A percentile compares a stretch with the other conserved stretches of the same genome.
Evolutionary conservation across 2,113 vertebrate genomes (phyloP).

Genomic region (Sterna hirundo): DNA sequence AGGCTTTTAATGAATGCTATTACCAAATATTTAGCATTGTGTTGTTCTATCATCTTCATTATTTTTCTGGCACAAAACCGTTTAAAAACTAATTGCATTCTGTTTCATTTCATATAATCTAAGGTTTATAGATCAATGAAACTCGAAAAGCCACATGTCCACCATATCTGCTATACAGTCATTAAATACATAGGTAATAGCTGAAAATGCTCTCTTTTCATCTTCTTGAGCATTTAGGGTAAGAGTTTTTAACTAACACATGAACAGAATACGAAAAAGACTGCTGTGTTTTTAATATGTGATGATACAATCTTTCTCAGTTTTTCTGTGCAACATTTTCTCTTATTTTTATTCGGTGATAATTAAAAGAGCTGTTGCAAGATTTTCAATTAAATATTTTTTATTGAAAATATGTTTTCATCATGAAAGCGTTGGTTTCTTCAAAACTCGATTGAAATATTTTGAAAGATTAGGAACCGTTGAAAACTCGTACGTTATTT

Average conservation of each 20-base stretch:
- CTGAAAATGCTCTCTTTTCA: slow-evolving; percentile 12
- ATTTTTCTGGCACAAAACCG: neutral
- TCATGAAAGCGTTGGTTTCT: neutral
- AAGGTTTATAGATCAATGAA: neutral
- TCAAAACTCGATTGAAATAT: neutral
- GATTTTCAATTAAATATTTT: slow-evolving; percentile 26
- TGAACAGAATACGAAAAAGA: neutral
- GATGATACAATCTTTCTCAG: slow-evolving; percentile 23
- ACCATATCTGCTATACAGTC: neutral
- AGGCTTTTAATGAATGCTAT: neutral
- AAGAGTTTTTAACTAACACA: slow-evolving; percentile 20
- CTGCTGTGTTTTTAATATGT: neutral
- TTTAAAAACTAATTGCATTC: neutral
- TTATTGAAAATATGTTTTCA: slow-evolving; percentile 20
- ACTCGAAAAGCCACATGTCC: neutral
- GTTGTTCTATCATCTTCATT: neutral
- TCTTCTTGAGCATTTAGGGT: neutral
- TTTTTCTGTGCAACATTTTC: slow-evolving; percentile 3
- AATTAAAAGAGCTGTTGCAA: slow-evolving; percentile 31
- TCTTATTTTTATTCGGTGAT: slow-evolving; percentile 51
- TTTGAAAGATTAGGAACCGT: slow-evolving; percentile 3
- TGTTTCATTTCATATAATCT: neutral
- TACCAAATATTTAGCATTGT: neutral
- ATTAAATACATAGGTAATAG: slow-evolving; percentile 10
- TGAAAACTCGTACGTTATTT: neutral